phyloP scores from a whole-genome alignment of 2,797 vertebrate species.

The Pseudocheirus occidentalis region DNA sequence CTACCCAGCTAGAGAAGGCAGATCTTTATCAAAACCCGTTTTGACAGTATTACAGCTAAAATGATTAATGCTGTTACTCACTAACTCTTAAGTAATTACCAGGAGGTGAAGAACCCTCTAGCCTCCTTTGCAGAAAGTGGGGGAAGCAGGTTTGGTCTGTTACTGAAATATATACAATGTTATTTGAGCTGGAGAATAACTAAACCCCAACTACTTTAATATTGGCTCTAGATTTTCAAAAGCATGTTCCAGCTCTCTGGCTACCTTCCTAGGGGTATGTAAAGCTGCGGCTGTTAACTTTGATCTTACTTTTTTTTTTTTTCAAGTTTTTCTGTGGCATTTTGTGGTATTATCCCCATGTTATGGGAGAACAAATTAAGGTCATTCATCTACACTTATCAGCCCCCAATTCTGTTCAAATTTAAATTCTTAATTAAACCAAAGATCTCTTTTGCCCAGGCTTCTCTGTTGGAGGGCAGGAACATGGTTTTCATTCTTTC shows the following conservation, averaged over 20 bases:
- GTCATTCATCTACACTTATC: not conserved
- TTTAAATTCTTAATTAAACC: not conserved
- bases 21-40: not conserved
- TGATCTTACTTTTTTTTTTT: not conserved
- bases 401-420: not conserved
- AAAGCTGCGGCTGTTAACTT: not conserved
- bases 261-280: not conserved
- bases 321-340: not conserved
- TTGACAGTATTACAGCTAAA: not conserved
- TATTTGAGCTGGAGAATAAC: not conserved
- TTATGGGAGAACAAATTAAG: not conserved
- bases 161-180: fast-evolving
- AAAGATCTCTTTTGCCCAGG: not conserved
- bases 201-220: not conserved
- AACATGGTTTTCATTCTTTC: not conserved
- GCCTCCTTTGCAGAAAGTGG: not conserved
- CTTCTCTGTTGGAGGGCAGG: not conserved
- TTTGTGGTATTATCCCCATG: not conserved
- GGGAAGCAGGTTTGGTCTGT: not conserved
- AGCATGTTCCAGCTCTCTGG: not conserved
- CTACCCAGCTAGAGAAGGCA: too few species aligned
- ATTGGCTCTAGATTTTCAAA: not conserved
- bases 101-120: not conserved
- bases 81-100: too few species aligned
- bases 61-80: not conserved